Evolutionary conservation across 2,113 vertebrate species (phyloP).

Genomic region (Entomyzon cyanotis): DNA sequence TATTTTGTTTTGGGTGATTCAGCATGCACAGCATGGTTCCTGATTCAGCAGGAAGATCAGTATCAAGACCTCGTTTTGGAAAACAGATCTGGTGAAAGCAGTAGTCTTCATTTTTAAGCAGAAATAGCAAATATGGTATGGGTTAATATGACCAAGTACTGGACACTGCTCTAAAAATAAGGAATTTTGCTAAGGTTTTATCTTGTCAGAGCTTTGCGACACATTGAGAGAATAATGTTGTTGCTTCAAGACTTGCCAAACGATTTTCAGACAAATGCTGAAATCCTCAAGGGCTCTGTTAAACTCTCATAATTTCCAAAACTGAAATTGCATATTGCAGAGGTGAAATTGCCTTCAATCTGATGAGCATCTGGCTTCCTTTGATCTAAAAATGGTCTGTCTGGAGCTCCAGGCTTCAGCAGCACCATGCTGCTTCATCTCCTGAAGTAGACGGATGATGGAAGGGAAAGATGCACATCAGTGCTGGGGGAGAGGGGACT

Average conservation of each 20-base stretch:
- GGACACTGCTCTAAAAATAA: neutral
- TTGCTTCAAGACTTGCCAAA: neutral
- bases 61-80: neutral
- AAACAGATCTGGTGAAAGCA: neutral
- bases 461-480: neutral
- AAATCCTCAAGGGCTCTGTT: neutral
- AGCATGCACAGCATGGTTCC: neutral
- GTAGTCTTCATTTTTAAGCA: neutral
- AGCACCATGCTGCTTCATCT: rapidly evolving
- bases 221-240: neutral
- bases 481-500: neutral
- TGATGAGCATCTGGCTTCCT: neutral
- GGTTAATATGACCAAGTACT: neutral
- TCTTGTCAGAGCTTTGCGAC: neutral
- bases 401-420: neutral
- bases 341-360: neutral
- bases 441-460: neutral
- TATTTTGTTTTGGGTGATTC: neutral
- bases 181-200: neutral
- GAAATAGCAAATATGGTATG: neutral
- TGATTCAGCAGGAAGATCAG: neutral
- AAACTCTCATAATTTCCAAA: neutral
- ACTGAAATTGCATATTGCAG: neutral
- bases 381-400: neutral
- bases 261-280: neutral